Evolutionary conservation across 2,888 invertebrate species (phyloP).

Genomic region (Drosophila mayaguana): DNA sequence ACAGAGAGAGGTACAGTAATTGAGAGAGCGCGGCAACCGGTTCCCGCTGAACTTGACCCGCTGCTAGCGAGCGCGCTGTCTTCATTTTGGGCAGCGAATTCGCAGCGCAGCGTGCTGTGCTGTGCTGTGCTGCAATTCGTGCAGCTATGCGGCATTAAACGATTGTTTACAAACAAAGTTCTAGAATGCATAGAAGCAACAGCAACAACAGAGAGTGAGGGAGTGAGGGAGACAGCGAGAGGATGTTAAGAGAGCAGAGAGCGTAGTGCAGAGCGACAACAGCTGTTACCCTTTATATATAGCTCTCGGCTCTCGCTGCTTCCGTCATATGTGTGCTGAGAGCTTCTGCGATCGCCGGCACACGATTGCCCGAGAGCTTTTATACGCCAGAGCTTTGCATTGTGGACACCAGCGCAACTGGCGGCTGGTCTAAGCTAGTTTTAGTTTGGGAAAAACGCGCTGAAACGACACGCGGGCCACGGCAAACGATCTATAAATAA

Average conservation of each 20-base stretch:
- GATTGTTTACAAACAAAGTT: conserved; percentile 65
- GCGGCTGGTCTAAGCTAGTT: conserved; percentile 64
- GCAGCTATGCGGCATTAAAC: conserved; percentile 43
- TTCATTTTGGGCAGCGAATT: conserved; percentile 18
- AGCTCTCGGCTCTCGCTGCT: conserved; percentile 3
- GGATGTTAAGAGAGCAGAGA: neutral
- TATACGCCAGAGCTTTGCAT: conserved; percentile 32
- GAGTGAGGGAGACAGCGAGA: neutral
- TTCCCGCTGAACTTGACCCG: conserved; percentile 61
- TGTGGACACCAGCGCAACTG: conserved; percentile 20
- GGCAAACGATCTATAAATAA: conserved; percentile 45
- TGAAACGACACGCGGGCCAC: conserved; percentile 49
- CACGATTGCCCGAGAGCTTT: conserved; percentile 45
- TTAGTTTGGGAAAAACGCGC: conserved; percentile 65
- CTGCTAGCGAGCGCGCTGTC: conserved; percentile 22
- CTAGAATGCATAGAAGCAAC: conserved; percentile 28
- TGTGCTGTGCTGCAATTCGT: conserved; percentile 18
- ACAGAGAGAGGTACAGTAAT: neutral
- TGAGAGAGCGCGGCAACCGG: conserved; percentile 39
- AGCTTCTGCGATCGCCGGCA: conserved; percentile 42
- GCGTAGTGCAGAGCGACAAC: conserved; percentile 9
- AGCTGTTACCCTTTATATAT: conserved; percentile 29
- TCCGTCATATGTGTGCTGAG: conserved; percentile 27
- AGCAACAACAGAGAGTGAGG: neutral
- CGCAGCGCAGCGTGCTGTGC: neutral